Conservation (phyloP, 1,140 invertebrate genomes). For the Leguminivora glycinivorella region DNA sequence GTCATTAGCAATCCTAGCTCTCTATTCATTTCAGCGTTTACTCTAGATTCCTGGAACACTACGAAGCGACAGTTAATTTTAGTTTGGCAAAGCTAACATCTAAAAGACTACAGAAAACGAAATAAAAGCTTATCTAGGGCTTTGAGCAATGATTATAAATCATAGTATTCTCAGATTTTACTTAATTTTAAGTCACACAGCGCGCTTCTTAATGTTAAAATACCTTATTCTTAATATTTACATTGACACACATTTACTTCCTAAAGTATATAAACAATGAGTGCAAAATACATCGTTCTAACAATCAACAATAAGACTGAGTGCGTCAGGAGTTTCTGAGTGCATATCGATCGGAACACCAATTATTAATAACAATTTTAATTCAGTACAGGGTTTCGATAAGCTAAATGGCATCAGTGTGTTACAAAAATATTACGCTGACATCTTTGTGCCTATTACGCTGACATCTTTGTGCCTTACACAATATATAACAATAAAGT, state of each 20-base stretch:
- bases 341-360: background rate
- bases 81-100: conserved; percentile 56
- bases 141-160: conserved; percentile 56
- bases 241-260: conserved; percentile 48
- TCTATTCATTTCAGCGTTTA: conserved; percentile 22
- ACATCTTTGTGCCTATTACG: conserved; percentile 70
- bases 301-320: conserved; percentile 55
- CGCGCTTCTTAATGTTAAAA: conserved; percentile 54
- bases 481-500: conserved; percentile 68
- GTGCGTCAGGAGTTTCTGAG: conserved; percentile 50
- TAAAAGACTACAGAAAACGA: conserved; percentile 3
- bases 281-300: conserved; percentile 58
- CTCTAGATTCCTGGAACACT: background rate
- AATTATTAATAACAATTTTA: conserved; percentile 34
- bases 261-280: conserved; percentile 55
- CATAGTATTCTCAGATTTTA: conserved; percentile 43
- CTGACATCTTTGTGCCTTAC: conserved; percentile 70
- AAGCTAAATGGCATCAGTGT: conserved; percentile 42
- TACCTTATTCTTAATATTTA: conserved; percentile 52
- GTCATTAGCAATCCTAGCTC: conserved; percentile 14
- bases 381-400: conserved; percentile 39
- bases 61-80: conserved; percentile 25
- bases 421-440: conserved; percentile 73
- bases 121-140: conserved; percentile 32
- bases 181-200: conserved; percentile 52